phyloP scores from a whole-genome alignment of 2,113 vertebrate species.

The Prinia subflava region DNA sequence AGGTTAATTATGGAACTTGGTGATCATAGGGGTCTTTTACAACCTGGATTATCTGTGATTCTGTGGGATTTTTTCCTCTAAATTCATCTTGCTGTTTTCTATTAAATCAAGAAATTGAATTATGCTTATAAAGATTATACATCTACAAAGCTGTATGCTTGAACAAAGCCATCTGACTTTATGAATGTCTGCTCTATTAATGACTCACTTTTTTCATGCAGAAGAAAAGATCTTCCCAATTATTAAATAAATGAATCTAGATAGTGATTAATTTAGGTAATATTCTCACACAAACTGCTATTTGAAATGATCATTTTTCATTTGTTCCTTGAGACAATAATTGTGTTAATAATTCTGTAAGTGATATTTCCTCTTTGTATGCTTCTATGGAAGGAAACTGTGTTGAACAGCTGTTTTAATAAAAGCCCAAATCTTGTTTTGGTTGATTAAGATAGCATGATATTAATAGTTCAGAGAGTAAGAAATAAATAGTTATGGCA shows the following conservation, averaged over 20 bases:
- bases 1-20: background rate
- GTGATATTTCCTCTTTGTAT: background rate
- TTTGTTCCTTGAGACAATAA: background rate
- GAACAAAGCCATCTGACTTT: background rate
- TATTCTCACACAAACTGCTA: background rate
- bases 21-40: background rate
- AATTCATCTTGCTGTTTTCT: background rate
- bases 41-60: background rate
- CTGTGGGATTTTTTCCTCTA: background rate
- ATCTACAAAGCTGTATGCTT: background rate
- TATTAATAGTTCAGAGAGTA: background rate
- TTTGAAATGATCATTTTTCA: background rate
- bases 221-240: background rate
- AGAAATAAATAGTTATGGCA: background rate
- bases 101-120: background rate
- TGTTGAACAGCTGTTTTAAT: background rate
- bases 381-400: background rate
- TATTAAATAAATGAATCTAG: background rate
- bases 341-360: background rate
- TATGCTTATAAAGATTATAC: background rate
- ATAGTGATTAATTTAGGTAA: background rate
- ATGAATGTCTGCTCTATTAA: background rate
- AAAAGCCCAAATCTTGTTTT: background rate
- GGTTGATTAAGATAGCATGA: background rate
- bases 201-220: background rate